Percentiles rank a stretch among this genome's conserved stretches.
These are phyloP conservation scores for Erythrocercus mccallii DNA, from an alignment of 2,113 vertebrate genomes.

Conservation along the genomic window DNA sequence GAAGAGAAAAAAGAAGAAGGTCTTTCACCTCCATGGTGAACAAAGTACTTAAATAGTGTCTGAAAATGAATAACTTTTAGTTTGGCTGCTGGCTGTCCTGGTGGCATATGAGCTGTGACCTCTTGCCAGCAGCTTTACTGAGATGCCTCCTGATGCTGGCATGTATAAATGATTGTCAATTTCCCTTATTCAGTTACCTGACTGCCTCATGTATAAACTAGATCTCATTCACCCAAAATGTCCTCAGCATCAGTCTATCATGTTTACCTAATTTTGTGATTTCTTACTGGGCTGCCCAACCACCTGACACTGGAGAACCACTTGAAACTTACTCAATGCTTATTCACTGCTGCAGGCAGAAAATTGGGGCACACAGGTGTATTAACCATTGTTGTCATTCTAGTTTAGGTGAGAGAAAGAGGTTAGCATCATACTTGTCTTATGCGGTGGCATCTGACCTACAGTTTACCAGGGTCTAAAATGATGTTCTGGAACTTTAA, in stretches of 20 bases:
- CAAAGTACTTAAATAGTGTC: constrained; percentile 59
- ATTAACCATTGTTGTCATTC: constrained; percentile 16
- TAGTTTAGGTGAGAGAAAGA: constrained; percentile 60
- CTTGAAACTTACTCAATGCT: background rate
- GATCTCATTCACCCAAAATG: constrained; percentile 67
- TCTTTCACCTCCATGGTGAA: constrained; percentile 37
- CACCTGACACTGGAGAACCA: constrained; percentile 3
- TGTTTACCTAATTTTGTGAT: constrained; percentile 65
- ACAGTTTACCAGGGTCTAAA: constrained; percentile 12
- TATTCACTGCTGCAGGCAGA: background rate
- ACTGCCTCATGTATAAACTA: constrained; percentile 74
- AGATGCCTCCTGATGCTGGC: constrained; percentile 71
- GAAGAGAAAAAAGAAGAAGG: background rate
- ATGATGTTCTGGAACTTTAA: constrained; percentile 9
- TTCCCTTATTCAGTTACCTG: constrained; percentile 85
- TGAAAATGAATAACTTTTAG: constrained; percentile 76
- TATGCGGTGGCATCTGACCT: constrained; percentile 23
- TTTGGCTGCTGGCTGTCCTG: constrained; percentile 38
- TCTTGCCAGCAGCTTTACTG: constrained; percentile 75
- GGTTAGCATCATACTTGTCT: constrained; percentile 31
- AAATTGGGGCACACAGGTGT: constrained; percentile 37
- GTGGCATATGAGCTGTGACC: constrained; percentile 72
- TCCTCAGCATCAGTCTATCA: constrained; percentile 48
- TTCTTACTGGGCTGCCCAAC: constrained; percentile 16
- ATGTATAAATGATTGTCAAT: constrained; percentile 81